Conservation (phyloP, 1,140 invertebrate genomes). For the Ceratoteleas bidentatus region DNA sequence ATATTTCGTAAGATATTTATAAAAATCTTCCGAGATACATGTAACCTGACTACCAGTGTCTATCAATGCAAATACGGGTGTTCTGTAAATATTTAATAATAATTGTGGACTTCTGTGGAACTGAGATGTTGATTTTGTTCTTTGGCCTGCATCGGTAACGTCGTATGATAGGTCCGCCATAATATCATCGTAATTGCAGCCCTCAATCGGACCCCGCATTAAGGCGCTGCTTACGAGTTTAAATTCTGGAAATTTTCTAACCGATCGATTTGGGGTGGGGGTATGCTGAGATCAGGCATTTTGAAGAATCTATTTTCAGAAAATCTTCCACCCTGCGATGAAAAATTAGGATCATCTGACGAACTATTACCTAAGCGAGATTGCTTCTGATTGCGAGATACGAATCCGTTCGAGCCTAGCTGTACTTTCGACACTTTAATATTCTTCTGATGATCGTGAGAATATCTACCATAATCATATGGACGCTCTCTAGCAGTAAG, state of each 20-base stretch:
- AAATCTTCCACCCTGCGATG: background rate
- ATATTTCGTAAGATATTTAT: constrained; percentile 1
- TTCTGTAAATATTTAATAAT: constrained; percentile 3
- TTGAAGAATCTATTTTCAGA: background rate
- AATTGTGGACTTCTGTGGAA: constrained; percentile 15
- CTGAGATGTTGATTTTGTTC: background rate
- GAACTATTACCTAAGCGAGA: no score
- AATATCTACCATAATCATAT: background rate
- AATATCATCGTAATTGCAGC: constrained; percentile 14
- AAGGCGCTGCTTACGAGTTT: constrained; percentile 10
- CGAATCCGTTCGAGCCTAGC: no score
- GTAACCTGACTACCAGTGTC: constrained; percentile 12
- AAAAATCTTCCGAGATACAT: background rate
- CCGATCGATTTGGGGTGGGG: constrained; percentile 1
- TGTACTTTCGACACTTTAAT: no score
- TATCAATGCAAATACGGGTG: constrained; percentile 5
- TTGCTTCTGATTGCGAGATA: no score
- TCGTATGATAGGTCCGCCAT: constrained; percentile 10
- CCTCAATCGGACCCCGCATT: constrained; percentile 1
- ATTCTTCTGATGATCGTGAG: background rate
- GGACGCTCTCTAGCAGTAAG: background rate
- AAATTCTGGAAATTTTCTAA: background rate
- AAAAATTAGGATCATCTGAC: no score
- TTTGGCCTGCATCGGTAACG: background rate
- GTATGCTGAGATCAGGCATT: constrained; percentile 7